phyloP scores from a whole-genome alignment of 2,888 invertebrate species.

The Acholoe squamosa region DNA sequence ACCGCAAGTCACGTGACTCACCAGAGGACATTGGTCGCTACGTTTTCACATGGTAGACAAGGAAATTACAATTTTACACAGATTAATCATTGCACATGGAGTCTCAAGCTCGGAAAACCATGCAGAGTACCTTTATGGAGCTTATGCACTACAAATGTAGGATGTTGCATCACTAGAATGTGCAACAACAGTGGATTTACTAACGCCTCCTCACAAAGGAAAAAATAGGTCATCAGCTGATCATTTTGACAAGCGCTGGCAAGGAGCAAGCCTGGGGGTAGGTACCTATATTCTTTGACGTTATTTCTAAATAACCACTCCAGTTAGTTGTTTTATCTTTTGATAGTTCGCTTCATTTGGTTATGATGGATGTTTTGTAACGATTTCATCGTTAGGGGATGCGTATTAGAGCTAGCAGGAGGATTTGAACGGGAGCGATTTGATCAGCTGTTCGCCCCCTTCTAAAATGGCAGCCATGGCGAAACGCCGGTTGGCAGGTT shows the following conservation, averaged over 20 bases:
- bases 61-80: not conserved
- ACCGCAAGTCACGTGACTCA: constrained; percentile 60
- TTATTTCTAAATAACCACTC: not conserved
- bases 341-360: not conserved
- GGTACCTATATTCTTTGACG: not conserved
- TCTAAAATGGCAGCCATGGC: constrained; percentile 53
- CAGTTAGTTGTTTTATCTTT: not conserved
- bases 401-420: not conserved
- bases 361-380: not conserved
- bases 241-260: constrained; percentile 25
- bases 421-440: not conserved
- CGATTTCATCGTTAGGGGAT: not conserved
- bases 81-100: not conserved
- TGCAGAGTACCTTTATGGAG: constrained; percentile 47
- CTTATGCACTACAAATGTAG: constrained; percentile 26
- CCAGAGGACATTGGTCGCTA: constrained; percentile 40
- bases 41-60: not conserved
- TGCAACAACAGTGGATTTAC: constrained; percentile 34
- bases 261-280: constrained; percentile 46
- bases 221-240: constrained; percentile 65
- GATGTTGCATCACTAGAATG: constrained; percentile 30
- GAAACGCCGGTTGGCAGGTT: constrained; percentile 46
- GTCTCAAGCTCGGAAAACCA: not conserved
- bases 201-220: constrained; percentile 1
- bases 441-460: constrained; percentile 24